Conservation (phyloP, 2,113 vertebrate species). For the Emydocephalus ijimae region DNA sequence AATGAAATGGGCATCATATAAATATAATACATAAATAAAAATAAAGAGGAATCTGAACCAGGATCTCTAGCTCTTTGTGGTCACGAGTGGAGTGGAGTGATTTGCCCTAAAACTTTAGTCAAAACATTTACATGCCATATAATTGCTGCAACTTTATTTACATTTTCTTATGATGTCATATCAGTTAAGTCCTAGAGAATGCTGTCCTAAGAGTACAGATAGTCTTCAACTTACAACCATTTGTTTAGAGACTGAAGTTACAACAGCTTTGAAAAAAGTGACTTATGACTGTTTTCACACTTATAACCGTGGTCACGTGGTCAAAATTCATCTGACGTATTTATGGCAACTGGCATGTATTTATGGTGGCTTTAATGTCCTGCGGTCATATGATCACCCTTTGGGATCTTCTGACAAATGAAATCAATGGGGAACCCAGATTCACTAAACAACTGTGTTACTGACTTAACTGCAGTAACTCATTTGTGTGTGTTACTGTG, state of each 20-base stretch:
- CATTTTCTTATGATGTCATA: background rate
- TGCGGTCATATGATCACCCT: background rate
- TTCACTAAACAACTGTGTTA: background rate
- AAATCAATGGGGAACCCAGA: background rate
- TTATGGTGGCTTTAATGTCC: background rate
- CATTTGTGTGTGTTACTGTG: background rate
- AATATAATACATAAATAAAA: background rate
- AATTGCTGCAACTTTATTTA: background rate
- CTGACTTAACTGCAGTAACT: background rate
- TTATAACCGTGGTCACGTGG: too few species aligned
- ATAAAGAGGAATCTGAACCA: background rate
- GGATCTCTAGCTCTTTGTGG: background rate
- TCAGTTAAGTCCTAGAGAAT: background rate
- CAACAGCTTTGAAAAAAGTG: background rate
- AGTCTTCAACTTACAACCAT: too few species aligned
- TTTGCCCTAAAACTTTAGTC: background rate
- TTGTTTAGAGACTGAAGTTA: background rate
- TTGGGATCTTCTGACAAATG: background rate
- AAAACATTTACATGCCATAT: background rate
- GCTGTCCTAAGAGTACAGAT: background rate
- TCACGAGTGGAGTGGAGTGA: background rate
- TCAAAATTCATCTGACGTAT: background rate
- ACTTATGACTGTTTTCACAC: background rate
- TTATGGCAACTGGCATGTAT: background rate
- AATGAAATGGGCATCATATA: background rate